Conservation (phyloP, 2,888 invertebrate genomes). For the Apocheima hispidaria region DNA sequence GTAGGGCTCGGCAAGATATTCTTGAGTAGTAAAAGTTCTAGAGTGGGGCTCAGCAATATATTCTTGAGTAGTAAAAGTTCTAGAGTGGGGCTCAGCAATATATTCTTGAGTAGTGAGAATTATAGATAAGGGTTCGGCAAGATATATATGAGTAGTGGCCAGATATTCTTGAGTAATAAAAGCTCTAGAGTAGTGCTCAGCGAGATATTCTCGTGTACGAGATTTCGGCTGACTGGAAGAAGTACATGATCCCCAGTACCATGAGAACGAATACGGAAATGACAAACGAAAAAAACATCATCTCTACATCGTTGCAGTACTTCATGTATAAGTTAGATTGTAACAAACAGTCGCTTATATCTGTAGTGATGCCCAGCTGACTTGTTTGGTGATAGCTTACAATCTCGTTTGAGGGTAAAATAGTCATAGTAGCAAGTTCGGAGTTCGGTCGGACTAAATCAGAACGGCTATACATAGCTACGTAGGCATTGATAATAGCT, state of each 20-base stretch:
- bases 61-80: no score
- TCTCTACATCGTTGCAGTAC: conserved; percentile 45
- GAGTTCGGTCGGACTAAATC: no score
- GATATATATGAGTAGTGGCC: no score
- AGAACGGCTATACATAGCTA: neutral
- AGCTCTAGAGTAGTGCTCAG: no score
- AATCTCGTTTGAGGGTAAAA: neutral
- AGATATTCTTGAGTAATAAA: no score
- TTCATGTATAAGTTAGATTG: conserved; percentile 39
- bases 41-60: no score
- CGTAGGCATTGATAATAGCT: neutral
- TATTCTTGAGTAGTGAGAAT: no score
- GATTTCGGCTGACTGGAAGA: conserved; percentile 25
- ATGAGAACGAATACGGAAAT: conserved; percentile 40
- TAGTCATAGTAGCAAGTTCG: neutral
- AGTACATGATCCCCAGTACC: conserved; percentile 41
- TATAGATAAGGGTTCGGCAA: no score
- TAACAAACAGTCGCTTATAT: neutral
- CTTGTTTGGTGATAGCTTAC: neutral
- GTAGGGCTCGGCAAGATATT: no score
- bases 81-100: no score
- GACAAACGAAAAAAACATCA: conserved; percentile 41
- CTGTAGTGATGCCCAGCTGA: neutral
- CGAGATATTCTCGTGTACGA: conserved; percentile 27
- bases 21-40: no score